Conservation (phyloP, 2,888 invertebrate species). For the Apamea sordens region DNA sequence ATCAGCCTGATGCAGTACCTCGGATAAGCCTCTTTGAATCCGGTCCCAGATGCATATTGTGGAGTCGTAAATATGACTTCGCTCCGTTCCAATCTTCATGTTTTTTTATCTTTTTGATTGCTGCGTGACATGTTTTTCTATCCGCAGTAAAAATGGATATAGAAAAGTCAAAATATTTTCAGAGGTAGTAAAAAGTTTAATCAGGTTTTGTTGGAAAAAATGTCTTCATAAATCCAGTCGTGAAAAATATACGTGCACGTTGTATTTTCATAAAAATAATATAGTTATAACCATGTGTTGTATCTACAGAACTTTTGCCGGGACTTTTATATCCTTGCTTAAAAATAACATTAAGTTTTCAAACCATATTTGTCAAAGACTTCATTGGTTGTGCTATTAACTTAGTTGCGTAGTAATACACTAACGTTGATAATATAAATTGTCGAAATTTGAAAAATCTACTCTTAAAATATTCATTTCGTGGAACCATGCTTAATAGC, state of each 20-base stretch:
- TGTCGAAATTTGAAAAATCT: neutral
- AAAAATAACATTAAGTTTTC: neutral
- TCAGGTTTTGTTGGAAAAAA: slow-evolving; percentile 21
- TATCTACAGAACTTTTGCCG: slow-evolving; percentile 1
- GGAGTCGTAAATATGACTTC: neutral
- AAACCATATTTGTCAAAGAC: neutral
- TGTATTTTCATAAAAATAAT: slow-evolving; percentile 26
- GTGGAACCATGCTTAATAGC: neutral
- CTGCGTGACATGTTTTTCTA: neutral
- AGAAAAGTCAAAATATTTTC: neutral
- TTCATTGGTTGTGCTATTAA: neutral
- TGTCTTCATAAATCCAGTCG: slow-evolving; percentile 39
- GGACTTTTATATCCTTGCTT: neutral
- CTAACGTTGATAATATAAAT: neutral
- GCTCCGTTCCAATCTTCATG: neutral
- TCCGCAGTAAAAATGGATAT: neutral
- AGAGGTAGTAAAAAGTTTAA: slow-evolving; percentile 23
- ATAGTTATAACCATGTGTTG: slow-evolving; percentile 4
- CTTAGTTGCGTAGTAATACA: neutral
- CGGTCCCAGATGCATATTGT: neutral
- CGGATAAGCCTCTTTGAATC: neutral
- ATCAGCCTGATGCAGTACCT: neutral
- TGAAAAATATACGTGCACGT: slow-evolving; percentile 31
- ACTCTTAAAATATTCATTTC: neutral
- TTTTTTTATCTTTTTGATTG: neutral